phyloP scores from a whole-genome alignment of 2,113 vertebrate species.

The Hippocampus mohnikei region DNA sequence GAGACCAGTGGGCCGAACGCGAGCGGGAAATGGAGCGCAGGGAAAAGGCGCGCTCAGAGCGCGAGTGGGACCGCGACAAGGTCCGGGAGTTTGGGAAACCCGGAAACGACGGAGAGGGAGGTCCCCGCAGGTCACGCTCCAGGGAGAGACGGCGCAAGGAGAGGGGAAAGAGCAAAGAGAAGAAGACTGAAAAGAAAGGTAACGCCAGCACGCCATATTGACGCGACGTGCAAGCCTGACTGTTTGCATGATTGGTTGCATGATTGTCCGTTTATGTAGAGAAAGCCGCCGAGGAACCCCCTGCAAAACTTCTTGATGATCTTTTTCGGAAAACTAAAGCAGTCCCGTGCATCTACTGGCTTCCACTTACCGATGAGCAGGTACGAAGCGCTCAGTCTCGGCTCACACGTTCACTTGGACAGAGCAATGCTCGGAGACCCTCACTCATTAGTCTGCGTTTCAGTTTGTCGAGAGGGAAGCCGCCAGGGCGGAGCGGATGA shows the following conservation, averaged over 20 bases:
- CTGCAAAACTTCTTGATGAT: slow-evolving; percentile 87
- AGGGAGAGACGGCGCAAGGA: slow-evolving; percentile 82
- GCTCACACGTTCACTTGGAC: not conserved
- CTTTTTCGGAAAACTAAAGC: slow-evolving; percentile 91
- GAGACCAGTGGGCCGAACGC: slow-evolving; percentile 71
- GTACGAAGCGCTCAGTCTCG: slow-evolving; percentile 43
- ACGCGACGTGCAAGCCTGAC: not conserved
- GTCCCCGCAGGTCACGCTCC: slow-evolving; percentile 74
- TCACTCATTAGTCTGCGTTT: not conserved
- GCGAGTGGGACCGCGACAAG: slow-evolving; percentile 92
- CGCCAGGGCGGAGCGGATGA: slow-evolving; percentile 65
- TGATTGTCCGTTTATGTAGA: slow-evolving; percentile 47
- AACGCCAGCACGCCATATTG: not conserved
- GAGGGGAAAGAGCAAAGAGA: slow-evolving; percentile 86
- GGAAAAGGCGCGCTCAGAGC: slow-evolving; percentile 82
- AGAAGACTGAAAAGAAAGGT: slow-evolving; percentile 86
- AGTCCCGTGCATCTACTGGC: slow-evolving; percentile 91
- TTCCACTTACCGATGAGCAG: slow-evolving; percentile 88
- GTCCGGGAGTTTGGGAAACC: slow-evolving; percentile 75
- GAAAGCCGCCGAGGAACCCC: slow-evolving; percentile 81
- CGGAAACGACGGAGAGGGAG: slow-evolving; percentile 56
- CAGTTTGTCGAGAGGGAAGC: slow-evolving; percentile 62
- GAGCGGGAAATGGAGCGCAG: slow-evolving; percentile 84
- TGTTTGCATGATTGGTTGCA: not conserved
- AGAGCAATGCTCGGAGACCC: not conserved